These are phyloP conservation scores for Microcaecilia unicolor DNA, from an alignment of 2,797 vertebrate genomes.

Conservation along the genomic window DNA sequence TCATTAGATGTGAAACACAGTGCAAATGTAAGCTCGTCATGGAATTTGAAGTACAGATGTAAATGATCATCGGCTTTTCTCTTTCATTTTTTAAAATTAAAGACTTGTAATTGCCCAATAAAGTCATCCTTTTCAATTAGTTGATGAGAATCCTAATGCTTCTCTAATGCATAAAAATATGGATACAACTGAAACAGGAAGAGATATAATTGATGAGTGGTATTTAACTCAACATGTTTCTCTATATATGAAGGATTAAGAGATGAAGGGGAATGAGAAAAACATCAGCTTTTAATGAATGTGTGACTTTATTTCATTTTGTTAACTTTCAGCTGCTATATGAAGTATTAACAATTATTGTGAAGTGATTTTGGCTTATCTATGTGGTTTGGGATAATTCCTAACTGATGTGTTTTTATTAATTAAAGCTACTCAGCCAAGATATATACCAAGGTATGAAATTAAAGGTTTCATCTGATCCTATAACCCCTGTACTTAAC, in stretches of 20 bases:
- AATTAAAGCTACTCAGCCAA: slow-evolving; percentile 9
- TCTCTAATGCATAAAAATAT: slow-evolving; percentile 34
- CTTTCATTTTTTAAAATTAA: slow-evolving; percentile 17
- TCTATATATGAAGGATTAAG: slow-evolving; percentile 22
- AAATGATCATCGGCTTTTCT: too few species aligned
- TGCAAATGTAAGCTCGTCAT: too few species aligned
- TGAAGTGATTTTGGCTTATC: slow-evolving; percentile 8
- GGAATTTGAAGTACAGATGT: too few species aligned
- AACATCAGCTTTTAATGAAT: slow-evolving; percentile 36
- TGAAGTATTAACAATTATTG: slow-evolving; percentile 24
- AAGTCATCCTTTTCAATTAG: slow-evolving; percentile 30
- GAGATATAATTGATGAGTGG: slow-evolving; percentile 28
- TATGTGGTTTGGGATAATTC: too few species aligned
- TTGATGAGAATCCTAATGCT: slow-evolving; percentile 32
- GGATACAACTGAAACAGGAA: slow-evolving; percentile 24
- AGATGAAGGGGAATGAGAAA: slow-evolving; percentile 30
- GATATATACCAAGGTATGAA: slow-evolving; percentile 4
- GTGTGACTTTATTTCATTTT: slow-evolving; percentile 22
- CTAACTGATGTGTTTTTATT: background rate
- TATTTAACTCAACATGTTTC: slow-evolving; percentile 38
- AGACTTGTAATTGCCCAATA: slow-evolving; percentile 13
- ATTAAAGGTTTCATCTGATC: background rate
- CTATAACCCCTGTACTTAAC: background rate
- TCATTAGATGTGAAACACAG: too few species aligned
- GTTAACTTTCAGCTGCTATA: slow-evolving; percentile 9